A percentile compares a stretch with the other conserved stretches of the same genome.
phyloP scores from a whole-genome alignment of 2,888 invertebrate species.

The Epiblema foenella region DNA sequence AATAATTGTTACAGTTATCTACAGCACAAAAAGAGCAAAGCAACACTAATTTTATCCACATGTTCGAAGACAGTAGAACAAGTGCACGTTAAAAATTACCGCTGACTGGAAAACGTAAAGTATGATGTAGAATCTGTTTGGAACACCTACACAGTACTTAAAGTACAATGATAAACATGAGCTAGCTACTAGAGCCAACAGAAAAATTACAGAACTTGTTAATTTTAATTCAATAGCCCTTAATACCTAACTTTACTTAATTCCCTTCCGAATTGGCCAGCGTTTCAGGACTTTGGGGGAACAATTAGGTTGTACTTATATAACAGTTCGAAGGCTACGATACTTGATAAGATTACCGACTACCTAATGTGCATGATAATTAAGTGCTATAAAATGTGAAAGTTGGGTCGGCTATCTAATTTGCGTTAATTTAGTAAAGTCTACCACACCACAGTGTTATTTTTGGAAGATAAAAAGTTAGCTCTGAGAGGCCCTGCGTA shows the following conservation, averaged over 20 bases:
- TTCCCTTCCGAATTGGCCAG: neutral
- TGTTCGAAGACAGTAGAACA: conserved; percentile 17
- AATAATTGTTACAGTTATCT: neutral
- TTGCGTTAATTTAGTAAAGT: conserved; percentile 14
- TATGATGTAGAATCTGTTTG: neutral
- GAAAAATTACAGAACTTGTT: neutral
- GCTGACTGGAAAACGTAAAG: neutral
- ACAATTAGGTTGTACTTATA: neutral
- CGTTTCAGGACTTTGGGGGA: conserved; percentile 6
- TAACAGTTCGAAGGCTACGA: neutral
- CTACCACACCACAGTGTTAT: neutral
- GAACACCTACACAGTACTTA: neutral
- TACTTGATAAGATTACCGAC: neutral
- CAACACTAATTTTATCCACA: neutral
- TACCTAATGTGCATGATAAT: neutral
- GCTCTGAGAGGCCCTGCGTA: neutral
- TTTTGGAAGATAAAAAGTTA: conserved; percentile 22
- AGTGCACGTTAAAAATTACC: neutral
- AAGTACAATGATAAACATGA: neutral
- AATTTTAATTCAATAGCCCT: too few relatives aligned
- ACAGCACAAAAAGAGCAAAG: neutral
- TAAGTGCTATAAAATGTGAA: neutral
- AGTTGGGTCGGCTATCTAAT: neutral
- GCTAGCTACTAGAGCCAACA: neutral
- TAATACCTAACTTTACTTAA: neutral